Base-by-base conservation (phyloP, 2,797 vertebrate genomes). In the Sebastes minor region DNA sequence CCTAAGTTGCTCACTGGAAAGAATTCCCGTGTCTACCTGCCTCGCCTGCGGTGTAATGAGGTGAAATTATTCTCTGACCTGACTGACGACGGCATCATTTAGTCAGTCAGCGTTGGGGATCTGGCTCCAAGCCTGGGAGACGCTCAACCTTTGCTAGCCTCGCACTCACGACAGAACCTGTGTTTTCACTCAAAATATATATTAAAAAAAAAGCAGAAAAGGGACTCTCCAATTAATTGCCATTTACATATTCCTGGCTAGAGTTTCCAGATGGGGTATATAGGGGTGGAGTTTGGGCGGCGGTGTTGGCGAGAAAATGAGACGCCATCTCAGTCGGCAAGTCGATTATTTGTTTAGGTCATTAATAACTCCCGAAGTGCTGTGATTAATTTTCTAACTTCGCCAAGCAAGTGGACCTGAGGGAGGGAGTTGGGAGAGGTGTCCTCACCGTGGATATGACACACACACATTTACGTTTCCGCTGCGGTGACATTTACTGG, bases 141-240 rank as follows among this genome's bases (percentile, higher is more conserved):
- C 83, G 86, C 81, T 82, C 83, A 63, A 30, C 52, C 74, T 71
- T 52, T 38, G 61, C 83, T 53, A 59, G 67, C 42, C 82, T 81
- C 25, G 22, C 67, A 35, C 79, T 80, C 77, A 87, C 76, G 91
- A 91, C 94, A 95, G 87, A 91, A 91, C 89, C 93, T 84, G 84
- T 97, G 96, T 97, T 98, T 98, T 97, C 91, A 97, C 95, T 97
- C 94, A 95, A 97, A 97, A 97, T 94, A 95, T 72, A 53, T 22
- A 42, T 42, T 5, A 35, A 61, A 62, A 35, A 87, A 81, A 91
- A 82, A 87, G 89, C 84, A 89, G 93, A 94, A 96, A 96, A 79
- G 84, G 94, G 94, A 94, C 95, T 93, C 91, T 85, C 93, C 95
- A 96, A 97, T 97, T 96, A 96, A 96, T 95, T 95, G 80, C 94